Evolutionary conservation across 2,113 vertebrate species (phyloP).

Genomic region (Himantopus leucocephalus): DNA sequence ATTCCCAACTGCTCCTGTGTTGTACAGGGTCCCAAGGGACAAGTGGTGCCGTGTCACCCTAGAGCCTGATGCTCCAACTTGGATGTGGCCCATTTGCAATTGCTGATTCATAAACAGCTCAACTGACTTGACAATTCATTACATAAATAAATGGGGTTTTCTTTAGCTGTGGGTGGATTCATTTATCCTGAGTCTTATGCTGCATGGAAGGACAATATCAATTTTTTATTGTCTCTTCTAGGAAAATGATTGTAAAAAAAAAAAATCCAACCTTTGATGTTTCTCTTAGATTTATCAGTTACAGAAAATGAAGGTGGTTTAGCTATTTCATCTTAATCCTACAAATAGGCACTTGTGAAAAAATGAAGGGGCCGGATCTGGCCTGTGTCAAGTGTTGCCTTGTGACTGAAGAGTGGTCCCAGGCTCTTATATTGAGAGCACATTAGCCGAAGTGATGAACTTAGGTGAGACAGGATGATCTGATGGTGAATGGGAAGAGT

Average conservation of each 20-base stretch:
- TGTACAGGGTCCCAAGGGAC: too few relatives aligned
- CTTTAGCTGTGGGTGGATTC: slow-evolving; percentile 9
- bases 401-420: not conserved
- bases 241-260: not conserved
- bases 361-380: not conserved
- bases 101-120: not conserved
- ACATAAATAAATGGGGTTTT: not conserved
- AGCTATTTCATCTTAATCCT: not conserved
- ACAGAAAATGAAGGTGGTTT: not conserved
- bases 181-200: not conserved
- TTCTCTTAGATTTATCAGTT: not conserved
- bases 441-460: not conserved
- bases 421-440: not conserved
- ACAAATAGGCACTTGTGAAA: not conserved
- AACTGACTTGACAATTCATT: not conserved
- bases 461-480: not conserved
- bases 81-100: not conserved
- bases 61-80: not conserved
- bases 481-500: not conserved
- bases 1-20: not conserved
- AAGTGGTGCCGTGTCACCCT: not conserved
- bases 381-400: not conserved
- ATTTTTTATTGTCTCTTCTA: not conserved
- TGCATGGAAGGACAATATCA: not conserved
- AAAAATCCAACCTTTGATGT: not conserved